Evolutionary conservation across 2,113 vertebrate genomes (phyloP).

Genomic region (Misgurnus mizolepis): DNA sequence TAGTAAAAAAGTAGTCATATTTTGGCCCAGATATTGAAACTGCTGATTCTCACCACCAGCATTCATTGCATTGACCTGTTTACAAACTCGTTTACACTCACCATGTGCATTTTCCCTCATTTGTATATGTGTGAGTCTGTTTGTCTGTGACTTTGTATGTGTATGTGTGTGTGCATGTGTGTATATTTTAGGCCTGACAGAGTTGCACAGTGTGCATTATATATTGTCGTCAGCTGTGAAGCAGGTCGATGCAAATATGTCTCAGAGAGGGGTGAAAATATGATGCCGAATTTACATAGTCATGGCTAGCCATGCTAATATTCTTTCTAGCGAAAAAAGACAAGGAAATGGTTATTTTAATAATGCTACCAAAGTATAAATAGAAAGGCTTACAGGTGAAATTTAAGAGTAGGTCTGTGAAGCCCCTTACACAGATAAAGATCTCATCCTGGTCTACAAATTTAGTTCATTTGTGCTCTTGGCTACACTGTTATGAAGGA

Average conservation of each 20-base stretch:
- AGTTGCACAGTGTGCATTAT: conserved; percentile 12
- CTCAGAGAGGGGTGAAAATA: conserved; percentile 40
- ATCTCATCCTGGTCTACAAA: neutral
- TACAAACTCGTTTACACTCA: conserved; percentile 38
- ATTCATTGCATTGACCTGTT: neutral
- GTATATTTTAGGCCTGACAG: neutral
- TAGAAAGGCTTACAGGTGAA: neutral
- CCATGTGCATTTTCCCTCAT: conserved; percentile 2
- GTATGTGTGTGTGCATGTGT: neutral
- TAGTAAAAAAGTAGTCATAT: neutral
- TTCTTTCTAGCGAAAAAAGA: neutral
- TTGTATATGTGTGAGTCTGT: conserved; percentile 23
- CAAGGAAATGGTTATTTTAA: neutral
- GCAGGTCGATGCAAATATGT: conserved; percentile 63
- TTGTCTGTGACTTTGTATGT: conserved; percentile 4
- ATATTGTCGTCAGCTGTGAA: conserved; percentile 15
- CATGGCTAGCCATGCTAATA: neutral
- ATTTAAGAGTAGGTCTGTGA: neutral
- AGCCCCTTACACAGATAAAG: neutral
- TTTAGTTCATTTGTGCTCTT: neutral
- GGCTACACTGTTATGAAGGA: neutral
- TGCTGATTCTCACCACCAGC: neutral
- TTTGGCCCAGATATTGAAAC: neutral
- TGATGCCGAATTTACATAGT: conserved; percentile 61
- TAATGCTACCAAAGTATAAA: neutral